phyloP scores from a whole-genome alignment of 1,140 invertebrate species.

The Drosophila micromelanica region DNA sequence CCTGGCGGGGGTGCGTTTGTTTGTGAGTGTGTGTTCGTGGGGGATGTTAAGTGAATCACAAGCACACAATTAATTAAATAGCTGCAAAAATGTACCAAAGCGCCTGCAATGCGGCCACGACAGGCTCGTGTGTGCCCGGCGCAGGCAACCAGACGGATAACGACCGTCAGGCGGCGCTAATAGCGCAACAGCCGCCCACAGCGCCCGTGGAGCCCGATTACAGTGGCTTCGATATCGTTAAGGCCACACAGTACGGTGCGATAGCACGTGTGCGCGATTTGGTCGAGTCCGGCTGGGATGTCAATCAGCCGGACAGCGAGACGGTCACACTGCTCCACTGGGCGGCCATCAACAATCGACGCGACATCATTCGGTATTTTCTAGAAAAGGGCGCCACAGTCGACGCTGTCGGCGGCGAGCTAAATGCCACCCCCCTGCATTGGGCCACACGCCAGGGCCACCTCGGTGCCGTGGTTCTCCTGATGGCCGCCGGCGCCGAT shows the following conservation, averaged over 20 bases:
- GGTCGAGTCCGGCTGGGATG: slow-evolving; percentile 94
- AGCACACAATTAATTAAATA: slow-evolving; percentile 51
- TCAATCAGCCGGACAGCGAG: slow-evolving; percentile 94
- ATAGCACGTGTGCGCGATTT: slow-evolving; percentile 93
- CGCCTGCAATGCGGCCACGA: slow-evolving; percentile 87
- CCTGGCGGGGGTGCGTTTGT: slow-evolving; percentile 64
- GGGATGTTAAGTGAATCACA: slow-evolving; percentile 78
- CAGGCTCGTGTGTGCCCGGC: slow-evolving; percentile 85
- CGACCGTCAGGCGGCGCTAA: slow-evolving; percentile 85
- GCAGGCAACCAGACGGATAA: slow-evolving; percentile 85
- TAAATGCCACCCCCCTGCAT: slow-evolving; percentile 97
- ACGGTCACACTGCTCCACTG: slow-evolving; percentile 99
- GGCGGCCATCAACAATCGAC: slow-evolving; percentile 99
- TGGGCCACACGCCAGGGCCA: slow-evolving; percentile 99
- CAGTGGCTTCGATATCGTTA: slow-evolving; percentile 95
- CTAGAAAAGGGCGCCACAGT: slow-evolving; percentile 94
- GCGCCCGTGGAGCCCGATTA: slow-evolving; percentile 89
- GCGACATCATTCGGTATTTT: slow-evolving; percentile 95
- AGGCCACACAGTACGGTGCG: slow-evolving; percentile 97
- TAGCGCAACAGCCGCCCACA: slow-evolving; percentile 86
- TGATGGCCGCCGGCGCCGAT: slow-evolving; percentile 97
- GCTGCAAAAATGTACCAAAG: slow-evolving; percentile 87
- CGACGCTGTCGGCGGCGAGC: slow-evolving; percentile 97
- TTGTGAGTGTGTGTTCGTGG: slow-evolving; percentile 36
- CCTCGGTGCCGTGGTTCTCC: slow-evolving; percentile 93